Conservation (phyloP, 2,797 vertebrate species). For the Cygnus olor region DNA sequence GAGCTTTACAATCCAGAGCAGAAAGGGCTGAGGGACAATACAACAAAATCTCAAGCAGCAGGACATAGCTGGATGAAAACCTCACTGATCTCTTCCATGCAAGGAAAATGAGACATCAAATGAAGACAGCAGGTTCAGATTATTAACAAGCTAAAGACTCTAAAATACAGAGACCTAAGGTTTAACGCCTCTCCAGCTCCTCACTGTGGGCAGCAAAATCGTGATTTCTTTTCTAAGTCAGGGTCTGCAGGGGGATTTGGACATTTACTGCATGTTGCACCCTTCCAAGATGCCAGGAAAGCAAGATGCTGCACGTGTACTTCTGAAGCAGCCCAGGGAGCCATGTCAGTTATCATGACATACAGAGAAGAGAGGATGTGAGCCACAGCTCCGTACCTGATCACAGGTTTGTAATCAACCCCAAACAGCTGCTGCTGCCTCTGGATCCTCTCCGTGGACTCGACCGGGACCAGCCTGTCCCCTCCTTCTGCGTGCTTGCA, state of each 20-base stretch:
- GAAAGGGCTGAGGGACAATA: not conserved
- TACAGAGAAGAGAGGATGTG: fast-evolving
- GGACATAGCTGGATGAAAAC: not conserved
- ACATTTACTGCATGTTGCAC: too few species aligned
- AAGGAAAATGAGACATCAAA: not conserved
- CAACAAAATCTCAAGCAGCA: fast-evolving
- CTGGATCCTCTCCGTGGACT: conserved; percentile 88
- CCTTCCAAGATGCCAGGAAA: not conserved
- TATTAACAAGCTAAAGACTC: not conserved
- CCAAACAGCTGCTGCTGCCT: conserved; percentile 95
- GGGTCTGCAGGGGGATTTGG: not conserved
- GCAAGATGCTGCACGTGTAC: too few species aligned
- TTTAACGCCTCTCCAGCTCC: too few species aligned
- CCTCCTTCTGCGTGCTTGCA: conserved; percentile 94
- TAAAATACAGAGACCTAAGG: not conserved
- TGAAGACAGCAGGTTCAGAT: not conserved
- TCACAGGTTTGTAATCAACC: conserved; percentile 91
- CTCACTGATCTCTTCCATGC: too few species aligned
- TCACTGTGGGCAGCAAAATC: not conserved
- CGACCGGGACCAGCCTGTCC: conserved; percentile 92
- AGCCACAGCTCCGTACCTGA: conserved; percentile 74
- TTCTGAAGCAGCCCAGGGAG: not conserved
- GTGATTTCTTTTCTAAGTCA: not conserved
- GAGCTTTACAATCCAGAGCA: not conserved
- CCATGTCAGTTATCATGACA: not conserved